phyloP scores from a whole-genome alignment of 2,888 invertebrate species.

The Volucella bombylans region DNA sequence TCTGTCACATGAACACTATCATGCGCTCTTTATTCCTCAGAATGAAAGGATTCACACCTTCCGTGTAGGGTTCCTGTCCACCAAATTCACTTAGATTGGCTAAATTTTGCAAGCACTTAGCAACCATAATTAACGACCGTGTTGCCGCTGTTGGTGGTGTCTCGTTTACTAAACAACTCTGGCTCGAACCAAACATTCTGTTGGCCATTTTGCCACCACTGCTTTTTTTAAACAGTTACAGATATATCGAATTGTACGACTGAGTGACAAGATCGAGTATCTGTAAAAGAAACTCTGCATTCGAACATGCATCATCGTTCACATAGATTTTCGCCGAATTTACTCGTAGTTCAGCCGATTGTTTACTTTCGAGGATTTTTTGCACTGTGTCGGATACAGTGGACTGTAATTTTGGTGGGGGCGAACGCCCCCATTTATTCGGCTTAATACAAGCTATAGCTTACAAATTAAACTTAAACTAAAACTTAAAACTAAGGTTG shows the following conservation, averaged over 20 bases:
- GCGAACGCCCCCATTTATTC: too few species aligned
- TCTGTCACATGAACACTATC: conserved; percentile 94
- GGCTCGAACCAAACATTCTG: conserved; percentile 95
- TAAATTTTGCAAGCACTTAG: conserved; percentile 97
- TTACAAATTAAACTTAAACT: too few species aligned
- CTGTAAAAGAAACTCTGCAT: conserved; percentile 95
- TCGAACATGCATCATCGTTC: conserved; percentile 95
- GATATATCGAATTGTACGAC: conserved; percentile 94
- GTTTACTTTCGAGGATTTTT: conserved; percentile 95
- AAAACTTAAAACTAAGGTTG: too few species aligned
- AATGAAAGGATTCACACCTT: conserved; percentile 98
- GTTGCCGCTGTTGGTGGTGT: conserved; percentile 90
- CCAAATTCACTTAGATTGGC: conserved; percentile 98
- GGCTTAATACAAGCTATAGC: too few species aligned
- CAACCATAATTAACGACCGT: conserved; percentile 96
- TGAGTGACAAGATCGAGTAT: conserved; percentile 93
- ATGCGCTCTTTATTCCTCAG: conserved; percentile 97
- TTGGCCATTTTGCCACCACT: conserved; percentile 96
- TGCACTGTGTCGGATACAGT: conserved; percentile 95
- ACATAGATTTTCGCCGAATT: conserved; percentile 99
- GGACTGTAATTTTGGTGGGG: too few species aligned
- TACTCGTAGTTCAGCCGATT: conserved; percentile 96
- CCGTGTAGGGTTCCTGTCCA: conserved; percentile 96
- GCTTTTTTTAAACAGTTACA: conserved; percentile 96
- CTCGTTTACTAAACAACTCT: conserved; percentile 92